These are phyloP conservation scores for Cyclura pinguis DNA, from an alignment of 2,797 vertebrate genomes.

Conservation along the genomic window DNA sequence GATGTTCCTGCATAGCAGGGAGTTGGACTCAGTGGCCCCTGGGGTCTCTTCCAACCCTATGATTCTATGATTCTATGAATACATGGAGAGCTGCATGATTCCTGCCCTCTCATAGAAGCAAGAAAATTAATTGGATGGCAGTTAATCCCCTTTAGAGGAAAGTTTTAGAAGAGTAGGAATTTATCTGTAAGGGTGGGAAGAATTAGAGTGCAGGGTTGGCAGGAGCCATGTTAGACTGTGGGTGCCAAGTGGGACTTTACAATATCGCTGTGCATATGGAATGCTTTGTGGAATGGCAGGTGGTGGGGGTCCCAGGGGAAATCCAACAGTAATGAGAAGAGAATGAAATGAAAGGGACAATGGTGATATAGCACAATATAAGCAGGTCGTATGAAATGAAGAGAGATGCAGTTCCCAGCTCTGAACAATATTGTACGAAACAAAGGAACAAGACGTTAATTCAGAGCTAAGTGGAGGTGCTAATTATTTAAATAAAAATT, in stretches of 20 bases:
- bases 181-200: conserved; percentile 8
- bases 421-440: conserved; percentile 62
- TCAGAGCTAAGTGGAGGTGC: conserved; percentile 71
- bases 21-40: too few species aligned
- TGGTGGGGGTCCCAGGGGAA: not conserved
- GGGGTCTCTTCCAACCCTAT: too few species aligned
- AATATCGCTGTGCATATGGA: not conserved
- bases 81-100: too few species aligned
- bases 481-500: conserved; percentile 76
- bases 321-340: conserved; percentile 5
- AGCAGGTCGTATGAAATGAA: rapidly evolving
- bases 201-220: not conserved
- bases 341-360: not conserved
- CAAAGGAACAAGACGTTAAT: conserved; percentile 55
- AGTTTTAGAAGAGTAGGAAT: not conserved
- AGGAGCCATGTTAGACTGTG: not conserved
- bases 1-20: too few species aligned
- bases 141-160: not conserved
- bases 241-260: not conserved
- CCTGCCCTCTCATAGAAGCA: not conserved
- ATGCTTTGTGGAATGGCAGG: not conserved
- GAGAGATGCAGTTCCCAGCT: conserved; percentile 25
- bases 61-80: too few species aligned
- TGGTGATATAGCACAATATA: not conserved
- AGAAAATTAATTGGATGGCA: not conserved